Evolutionary conservation across 2,888 invertebrate genomes (phyloP).

Genomic region (Oxycera nigricornis): DNA sequence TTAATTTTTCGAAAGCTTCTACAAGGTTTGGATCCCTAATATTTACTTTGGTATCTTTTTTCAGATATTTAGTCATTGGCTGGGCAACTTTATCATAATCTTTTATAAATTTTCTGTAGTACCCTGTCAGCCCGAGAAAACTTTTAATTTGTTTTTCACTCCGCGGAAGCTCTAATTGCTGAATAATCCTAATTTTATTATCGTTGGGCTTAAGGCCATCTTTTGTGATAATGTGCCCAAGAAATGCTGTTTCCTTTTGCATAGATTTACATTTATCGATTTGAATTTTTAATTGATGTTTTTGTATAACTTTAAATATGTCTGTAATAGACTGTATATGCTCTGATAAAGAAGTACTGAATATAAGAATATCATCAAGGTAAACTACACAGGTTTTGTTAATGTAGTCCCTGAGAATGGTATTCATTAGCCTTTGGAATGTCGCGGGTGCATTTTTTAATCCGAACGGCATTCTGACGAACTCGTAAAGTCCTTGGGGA

Average conservation of each 20-base stretch:
- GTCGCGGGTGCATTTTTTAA: background rate
- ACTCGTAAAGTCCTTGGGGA: constrained; percentile 20
- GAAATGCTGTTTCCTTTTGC: background rate
- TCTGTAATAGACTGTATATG: background rate
- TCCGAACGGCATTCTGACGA: constrained; percentile 42
- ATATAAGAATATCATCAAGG: constrained; percentile 3
- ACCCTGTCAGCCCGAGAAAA: background rate
- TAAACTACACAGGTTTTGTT: constrained; percentile 39
- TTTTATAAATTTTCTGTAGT: background rate
- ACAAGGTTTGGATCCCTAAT: constrained; percentile 6
- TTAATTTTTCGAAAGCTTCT: background rate
- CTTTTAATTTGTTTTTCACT: background rate
- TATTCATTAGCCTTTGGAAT: constrained; percentile 4
- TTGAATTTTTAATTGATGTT: background rate
- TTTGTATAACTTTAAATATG: background rate
- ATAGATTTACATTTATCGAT: constrained; percentile 23
- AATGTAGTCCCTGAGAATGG: constrained; percentile 42
- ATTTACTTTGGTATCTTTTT: background rate
- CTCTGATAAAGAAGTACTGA: constrained; percentile 3
- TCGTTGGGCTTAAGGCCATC: background rate
- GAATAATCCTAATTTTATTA: background rate
- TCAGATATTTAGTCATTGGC: constrained; percentile 19
- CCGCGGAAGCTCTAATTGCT: background rate
- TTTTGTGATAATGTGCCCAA: background rate
- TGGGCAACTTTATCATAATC: background rate